Base-by-base conservation (phyloP, 1,140 invertebrate genomes). In the Scaptomyza hsui region DNA sequence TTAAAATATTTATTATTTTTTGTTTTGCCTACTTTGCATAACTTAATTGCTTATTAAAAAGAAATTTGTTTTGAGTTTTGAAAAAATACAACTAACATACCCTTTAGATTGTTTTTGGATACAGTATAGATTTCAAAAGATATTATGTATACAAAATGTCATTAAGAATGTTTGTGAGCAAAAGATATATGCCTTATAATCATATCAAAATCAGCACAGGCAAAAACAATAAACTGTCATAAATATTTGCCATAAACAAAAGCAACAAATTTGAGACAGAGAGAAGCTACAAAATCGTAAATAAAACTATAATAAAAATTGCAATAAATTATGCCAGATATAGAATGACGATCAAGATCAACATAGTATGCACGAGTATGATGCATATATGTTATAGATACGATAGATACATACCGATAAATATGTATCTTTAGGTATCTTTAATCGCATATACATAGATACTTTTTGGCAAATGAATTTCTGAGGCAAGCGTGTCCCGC, bases 241-340 rank as follows among this genome's bases (percentile, higher is more conserved):
- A 70, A 74, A 74, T 72, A 75, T 77, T 63, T 78, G 68, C 68
- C 62, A 55, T 45, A 64, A 24, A 64, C 47, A 51, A 41, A 55
- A 70, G 44, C 59, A 76, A 83, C 60, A 76, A 57, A 86, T 86
- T 86, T 62, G 67, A 80, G 61, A n/a, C n/a, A n/a, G 6, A 6
- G 26, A 29, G 26, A 76, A 76, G 51, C 76, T 70, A 21, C 63
- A 64, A 64, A 85, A 72, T 83, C 80, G 77, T 82, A 82, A 82
- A 85, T 85, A 85, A 85, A 70, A 76, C 35, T 73, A 86, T 81
- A 85, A 85, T 85, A 85, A 85, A 85, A 86, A 86, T 76, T 39
- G 51, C 57, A 80, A 85, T 85, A 85, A 75, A 67, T 74, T 52
- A 78, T 35, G 32, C 41, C 24, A 59, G 41, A 65, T 51, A 55